Conservation (phyloP, 1,140 invertebrate genomes). For the Elysia chlorotica region DNA sequence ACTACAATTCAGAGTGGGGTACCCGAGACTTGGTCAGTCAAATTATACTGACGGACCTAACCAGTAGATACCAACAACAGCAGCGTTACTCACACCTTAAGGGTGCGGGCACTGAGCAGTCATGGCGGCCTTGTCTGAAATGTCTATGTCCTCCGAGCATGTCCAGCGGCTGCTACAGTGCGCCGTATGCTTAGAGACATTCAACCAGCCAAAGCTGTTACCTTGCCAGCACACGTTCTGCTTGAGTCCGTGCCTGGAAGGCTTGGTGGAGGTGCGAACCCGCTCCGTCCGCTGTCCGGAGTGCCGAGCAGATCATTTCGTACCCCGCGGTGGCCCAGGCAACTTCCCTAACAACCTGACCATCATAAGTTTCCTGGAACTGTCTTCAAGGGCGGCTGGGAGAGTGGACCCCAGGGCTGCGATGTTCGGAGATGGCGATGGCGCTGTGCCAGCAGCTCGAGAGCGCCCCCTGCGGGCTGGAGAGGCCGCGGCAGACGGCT, state of each 20-base stretch:
- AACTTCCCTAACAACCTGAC: constrained; percentile 51
- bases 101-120: no score
- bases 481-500: constrained; percentile 72
- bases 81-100: no score
- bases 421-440: constrained; percentile 79
- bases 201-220: constrained; percentile 93
- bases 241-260: constrained; percentile 75
- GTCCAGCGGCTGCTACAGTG: constrained; percentile 97
- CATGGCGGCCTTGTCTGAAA: constrained; percentile 27
- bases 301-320: constrained; percentile 95
- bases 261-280: constrained; percentile 39
- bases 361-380: constrained; percentile 50
- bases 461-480: not conserved
- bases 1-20: no score
- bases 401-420: constrained; percentile 75
- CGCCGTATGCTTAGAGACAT: constrained; percentile 96
- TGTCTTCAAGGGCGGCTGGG: constrained; percentile 63
- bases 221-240: constrained; percentile 99
- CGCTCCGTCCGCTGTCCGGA: constrained; percentile 95
- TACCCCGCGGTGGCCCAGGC: constrained; percentile 68
- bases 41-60: no score
- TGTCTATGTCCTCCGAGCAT: constrained; percentile 62
- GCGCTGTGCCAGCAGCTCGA: not conserved
- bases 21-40: no score
- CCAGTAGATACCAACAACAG: no score